Evolutionary conservation across 2,797 vertebrate genomes (phyloP), one percentile per base, ranked within the genome.

Genomic region (Myripristis murdjan): DNA sequence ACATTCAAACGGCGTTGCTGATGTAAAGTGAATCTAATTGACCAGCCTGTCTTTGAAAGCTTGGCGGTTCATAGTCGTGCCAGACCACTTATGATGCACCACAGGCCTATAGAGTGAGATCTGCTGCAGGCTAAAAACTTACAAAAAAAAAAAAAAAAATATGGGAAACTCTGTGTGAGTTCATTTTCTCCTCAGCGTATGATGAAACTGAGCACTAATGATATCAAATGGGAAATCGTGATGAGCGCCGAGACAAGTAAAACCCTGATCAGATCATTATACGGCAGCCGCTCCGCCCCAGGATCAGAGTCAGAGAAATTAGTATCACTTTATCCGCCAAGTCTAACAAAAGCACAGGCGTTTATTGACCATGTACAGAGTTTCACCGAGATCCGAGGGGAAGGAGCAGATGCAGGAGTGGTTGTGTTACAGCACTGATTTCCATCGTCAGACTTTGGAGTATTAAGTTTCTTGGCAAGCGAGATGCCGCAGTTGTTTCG

Each of bases 21-120:
- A 61, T 61, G 35, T 4, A 35, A 61, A 61, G 57, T 24, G 20
- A 39, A 24, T 44, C n/a, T 61, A 61, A 70, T 70, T 70, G 48
- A 44, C 15, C 18, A 47, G n/a, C 1, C 7, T 70, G 26, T 14
- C 15, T 39, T 43, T 52, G 48, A 64, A 22, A 15, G 16, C 24
- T 53, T 39, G 4, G 23, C 26, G 22, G 22, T 52, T 52, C 6
- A 52, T 6, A 12, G 26, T 6, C 26, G 41, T 7, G 35, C 9
- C 35, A 37, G 37, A 37, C 31, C 31, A 6, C 31, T 33, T 33
- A 33, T 33, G 31, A 33, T 33, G 35, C 35, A 37, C 35, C 9
- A 37, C 35, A 11, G 35, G 3, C 35, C 35, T 11, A 37, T 10
- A 35, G 33, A 35, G 33, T 9, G 11, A 35, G 8, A 10, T 10